phyloP scores from a whole-genome alignment of 2,888 invertebrate species.

The Sinelater perroti region DNA sequence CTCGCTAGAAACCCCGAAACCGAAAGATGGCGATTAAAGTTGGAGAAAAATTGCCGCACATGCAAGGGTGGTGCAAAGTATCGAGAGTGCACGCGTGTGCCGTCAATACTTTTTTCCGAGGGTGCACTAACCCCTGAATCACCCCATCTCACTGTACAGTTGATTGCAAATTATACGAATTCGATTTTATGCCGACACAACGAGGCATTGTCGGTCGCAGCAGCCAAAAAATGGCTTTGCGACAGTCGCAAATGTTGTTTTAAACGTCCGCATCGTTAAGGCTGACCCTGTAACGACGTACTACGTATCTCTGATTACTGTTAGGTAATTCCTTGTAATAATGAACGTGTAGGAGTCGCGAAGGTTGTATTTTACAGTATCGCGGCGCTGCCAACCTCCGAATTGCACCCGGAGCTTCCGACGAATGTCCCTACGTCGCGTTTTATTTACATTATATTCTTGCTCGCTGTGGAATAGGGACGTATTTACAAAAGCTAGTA shows the following conservation, averaged over 20 bases:
- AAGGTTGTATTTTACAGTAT: constrained; percentile 31
- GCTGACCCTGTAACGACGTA: constrained; percentile 35
- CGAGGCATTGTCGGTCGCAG: background rate
- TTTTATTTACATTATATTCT: constrained; percentile 27
- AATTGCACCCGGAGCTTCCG: constrained; percentile 14
- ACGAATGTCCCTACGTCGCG: constrained; percentile 10
- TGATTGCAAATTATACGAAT: constrained; percentile 42
- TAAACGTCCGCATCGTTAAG: constrained; percentile 28
- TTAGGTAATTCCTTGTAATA: constrained; percentile 33
- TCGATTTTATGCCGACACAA: constrained; percentile 23
- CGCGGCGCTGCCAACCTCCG: constrained; percentile 27
- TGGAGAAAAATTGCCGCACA: background rate
- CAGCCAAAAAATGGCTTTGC: background rate
- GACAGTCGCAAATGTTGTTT: constrained; percentile 27
- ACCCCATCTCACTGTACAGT: constrained; percentile 40
- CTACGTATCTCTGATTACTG: constrained; percentile 30
- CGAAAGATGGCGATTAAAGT: background rate
- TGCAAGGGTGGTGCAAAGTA: constrained; percentile 19
- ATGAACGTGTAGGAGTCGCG: constrained; percentile 27
- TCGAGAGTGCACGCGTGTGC: constrained; percentile 28
- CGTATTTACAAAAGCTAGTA: constrained; percentile 41
- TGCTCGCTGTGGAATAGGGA: constrained; percentile 29
- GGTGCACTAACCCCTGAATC: constrained; percentile 45
- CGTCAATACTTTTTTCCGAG: constrained; percentile 41
- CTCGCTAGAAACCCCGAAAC: too few species aligned